Percentiles rank a stretch among this genome's conserved stretches.
phyloP scores from a whole-genome alignment of 1,140 invertebrate genomes.

The Eupristina koningsbergeri region DNA sequence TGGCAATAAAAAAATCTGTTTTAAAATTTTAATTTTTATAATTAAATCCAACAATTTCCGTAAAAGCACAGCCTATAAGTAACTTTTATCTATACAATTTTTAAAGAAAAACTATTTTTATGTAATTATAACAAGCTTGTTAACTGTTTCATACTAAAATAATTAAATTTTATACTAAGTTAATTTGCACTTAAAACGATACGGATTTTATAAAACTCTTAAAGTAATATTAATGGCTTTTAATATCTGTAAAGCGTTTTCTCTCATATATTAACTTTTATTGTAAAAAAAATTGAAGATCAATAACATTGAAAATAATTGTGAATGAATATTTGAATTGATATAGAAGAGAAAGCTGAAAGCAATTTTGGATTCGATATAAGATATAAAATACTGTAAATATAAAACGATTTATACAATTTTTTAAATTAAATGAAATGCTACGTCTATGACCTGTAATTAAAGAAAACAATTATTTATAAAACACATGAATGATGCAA shows the following conservation, averaged over 20 bases:
- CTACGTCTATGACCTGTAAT: conserved; percentile 27
- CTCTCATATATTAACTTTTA: background rate
- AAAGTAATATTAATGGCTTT: background rate
- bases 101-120: background rate
- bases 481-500: conserved; percentile 29
- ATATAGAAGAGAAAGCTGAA: conserved; percentile 27
- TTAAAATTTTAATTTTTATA: conserved; percentile 44
- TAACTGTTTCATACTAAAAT: conserved; percentile 33
- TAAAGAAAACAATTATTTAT: conserved; percentile 19
- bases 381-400: conserved; percentile 47
- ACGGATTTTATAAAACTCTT: background rate
- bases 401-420: conserved; percentile 48
- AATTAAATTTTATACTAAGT: conserved; percentile 32
- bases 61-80: conserved; percentile 16
- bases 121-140: conserved; percentile 22
- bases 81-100: conserved; percentile 21
- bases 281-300: conserved; percentile 5
- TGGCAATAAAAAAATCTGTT: conserved; percentile 51
- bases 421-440: conserved; percentile 40
- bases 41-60: conserved; percentile 40
- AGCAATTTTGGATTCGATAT: conserved; percentile 26
- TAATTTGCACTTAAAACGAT: conserved; percentile 3
- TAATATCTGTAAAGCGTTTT: conserved; percentile 1
- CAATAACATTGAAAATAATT: background rate
- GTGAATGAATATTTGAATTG: background rate